phyloP scores from a whole-genome alignment of 2,797 vertebrate genomes.

The Parotocinclus haroldoi region DNA sequence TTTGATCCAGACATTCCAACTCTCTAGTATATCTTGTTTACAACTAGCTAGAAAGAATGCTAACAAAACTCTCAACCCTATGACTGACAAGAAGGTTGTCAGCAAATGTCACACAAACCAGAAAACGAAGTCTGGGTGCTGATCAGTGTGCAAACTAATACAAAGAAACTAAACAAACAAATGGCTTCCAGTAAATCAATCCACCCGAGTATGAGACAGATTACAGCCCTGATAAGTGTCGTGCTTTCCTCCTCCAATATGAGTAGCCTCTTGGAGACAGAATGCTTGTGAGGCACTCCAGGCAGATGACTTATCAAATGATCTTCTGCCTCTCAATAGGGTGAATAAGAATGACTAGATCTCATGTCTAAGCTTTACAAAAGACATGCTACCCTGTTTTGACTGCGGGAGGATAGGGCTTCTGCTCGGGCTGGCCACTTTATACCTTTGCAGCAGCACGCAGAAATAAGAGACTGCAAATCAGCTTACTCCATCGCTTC shows the following conservation, averaged over 20 bases:
- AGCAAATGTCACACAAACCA: not conserved
- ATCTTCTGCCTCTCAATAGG: slow-evolving; percentile 52
- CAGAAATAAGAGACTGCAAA: slow-evolving; percentile 55
- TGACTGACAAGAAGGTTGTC: not conserved
- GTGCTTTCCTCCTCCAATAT: slow-evolving; percentile 44
- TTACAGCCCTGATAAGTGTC: slow-evolving; percentile 37
- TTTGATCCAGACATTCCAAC: too few species aligned
- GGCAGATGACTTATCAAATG: slow-evolving; percentile 44
- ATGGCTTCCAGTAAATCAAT: slow-evolving; percentile 7
- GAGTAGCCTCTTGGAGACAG: slow-evolving; percentile 30
- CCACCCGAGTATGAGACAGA: slow-evolving; percentile 24
- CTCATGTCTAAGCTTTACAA: slow-evolving; percentile 67
- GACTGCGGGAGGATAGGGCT: slow-evolving; percentile 41
- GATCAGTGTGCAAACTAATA: slow-evolving; percentile 9
- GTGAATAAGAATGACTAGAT: slow-evolving; percentile 49
- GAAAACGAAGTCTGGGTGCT: not conserved
- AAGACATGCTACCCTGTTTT: slow-evolving; percentile 66
- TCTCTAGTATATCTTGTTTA: not conserved
- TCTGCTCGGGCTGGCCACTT: slow-evolving; percentile 26
- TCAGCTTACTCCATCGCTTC: slow-evolving; percentile 55
- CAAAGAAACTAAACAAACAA: slow-evolving; percentile 38
- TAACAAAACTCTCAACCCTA: not conserved
- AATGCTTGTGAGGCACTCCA: slow-evolving; percentile 31
- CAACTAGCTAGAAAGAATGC: not conserved
- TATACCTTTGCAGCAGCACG: slow-evolving; percentile 42